Conservation (phyloP, 2,113 vertebrate species). For the Hepsetus odoe region DNA sequence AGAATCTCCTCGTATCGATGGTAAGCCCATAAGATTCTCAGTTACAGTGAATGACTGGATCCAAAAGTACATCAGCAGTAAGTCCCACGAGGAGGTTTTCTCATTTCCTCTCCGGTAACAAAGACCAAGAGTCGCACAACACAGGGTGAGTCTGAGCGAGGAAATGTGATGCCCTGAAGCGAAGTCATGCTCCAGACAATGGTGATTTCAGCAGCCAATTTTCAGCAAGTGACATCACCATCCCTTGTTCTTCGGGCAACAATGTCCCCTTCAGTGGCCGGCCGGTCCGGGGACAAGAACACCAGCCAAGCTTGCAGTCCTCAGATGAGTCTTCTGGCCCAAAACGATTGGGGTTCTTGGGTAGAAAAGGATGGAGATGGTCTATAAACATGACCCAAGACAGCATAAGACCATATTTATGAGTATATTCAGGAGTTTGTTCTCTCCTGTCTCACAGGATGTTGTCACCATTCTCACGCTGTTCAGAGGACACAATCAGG, state of each 20-base stretch:
- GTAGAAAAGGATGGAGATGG: neutral
- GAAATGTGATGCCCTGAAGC: neutral
- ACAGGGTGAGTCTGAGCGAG: neutral
- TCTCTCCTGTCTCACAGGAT: no score
- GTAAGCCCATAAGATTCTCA: neutral
- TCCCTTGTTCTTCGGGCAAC: conserved; percentile 68
- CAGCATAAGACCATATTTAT: no score
- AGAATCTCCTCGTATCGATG: no score
- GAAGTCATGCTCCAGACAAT: conserved; percentile 20
- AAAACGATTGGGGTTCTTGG: neutral
- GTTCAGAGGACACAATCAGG: no score
- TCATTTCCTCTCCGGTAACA: neutral
- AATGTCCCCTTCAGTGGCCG: conserved; percentile 67
- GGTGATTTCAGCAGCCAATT: conserved; percentile 4
- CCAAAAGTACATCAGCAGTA: neutral
- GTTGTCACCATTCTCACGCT: no score
- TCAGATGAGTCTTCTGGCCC: neutral
- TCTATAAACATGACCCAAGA: neutral
- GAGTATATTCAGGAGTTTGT: no score
- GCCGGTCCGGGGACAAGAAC: conserved; percentile 43
- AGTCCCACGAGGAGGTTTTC: neutral
- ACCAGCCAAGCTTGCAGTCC: neutral
- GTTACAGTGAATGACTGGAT: neutral
- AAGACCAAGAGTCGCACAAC: neutral
- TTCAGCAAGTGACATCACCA: conserved; percentile 59